A percentile compares a stretch with the other conserved stretches of the same genome.
Conservation (phyloP, 2,797 vertebrate species). For the Phrynocephalus vlangalii region DNA sequence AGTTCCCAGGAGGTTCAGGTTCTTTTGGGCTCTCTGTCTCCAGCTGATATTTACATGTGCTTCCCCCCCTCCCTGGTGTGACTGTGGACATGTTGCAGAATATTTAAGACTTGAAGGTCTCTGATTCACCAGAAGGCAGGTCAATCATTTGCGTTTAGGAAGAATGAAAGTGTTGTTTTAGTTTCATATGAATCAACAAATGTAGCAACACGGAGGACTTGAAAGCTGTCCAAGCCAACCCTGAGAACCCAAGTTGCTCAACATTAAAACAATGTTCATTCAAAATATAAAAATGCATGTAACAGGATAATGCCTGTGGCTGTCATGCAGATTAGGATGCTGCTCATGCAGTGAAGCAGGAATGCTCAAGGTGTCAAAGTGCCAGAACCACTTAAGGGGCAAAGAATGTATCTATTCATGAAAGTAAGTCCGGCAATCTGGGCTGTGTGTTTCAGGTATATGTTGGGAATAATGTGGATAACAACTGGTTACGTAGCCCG, state of each 20-base stretch:
- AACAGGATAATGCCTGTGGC: not conserved
- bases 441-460: not conserved
- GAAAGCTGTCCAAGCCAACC: not conserved
- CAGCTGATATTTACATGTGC: no score
- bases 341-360: not conserved
- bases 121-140: not conserved
- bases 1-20: no score
- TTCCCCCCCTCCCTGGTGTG: not conserved
- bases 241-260: not conserved
- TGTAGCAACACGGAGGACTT: not conserved
- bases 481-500: not conserved
- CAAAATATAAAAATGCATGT: not conserved
- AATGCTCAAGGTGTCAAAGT: not conserved
- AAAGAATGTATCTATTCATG: slow-evolving; percentile 8
- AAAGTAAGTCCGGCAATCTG: not conserved
- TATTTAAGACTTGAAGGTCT: not conserved
- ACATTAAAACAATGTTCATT: not conserved
- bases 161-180: not conserved
- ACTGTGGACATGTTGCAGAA: not conserved
- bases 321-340: not conserved
- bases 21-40: no score
- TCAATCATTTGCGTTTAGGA: not conserved
- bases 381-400: not conserved
- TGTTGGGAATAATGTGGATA: not conserved
- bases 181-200: not conserved